These are phyloP conservation scores for Crotophaga sulcirostris DNA, from an alignment of 2,113 vertebrate species.

Conservation along the genomic window DNA sequence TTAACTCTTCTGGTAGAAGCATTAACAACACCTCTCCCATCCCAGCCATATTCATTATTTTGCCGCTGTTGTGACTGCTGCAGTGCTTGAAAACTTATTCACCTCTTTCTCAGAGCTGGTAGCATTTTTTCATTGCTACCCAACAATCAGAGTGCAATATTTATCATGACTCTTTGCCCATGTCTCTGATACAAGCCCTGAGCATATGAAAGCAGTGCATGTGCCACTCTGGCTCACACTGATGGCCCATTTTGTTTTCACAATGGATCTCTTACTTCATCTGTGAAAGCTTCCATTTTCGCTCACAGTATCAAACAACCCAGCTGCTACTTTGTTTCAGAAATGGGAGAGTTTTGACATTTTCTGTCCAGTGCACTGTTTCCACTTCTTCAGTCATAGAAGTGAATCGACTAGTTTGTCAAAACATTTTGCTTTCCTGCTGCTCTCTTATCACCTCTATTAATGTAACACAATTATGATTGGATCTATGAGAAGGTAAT, in stretches of 20 bases:
- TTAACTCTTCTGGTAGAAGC: background rate
- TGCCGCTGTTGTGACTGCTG: background rate
- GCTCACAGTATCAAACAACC: background rate
- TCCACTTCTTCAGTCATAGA: background rate
- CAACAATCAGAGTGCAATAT: background rate
- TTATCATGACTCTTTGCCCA: background rate
- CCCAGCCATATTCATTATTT: background rate
- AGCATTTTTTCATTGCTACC: background rate
- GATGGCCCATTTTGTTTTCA: constrained; percentile 15
- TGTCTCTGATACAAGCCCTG: background rate
- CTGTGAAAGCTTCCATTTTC: constrained; percentile 13
- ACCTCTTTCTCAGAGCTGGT: background rate
- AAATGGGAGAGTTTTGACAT: background rate
- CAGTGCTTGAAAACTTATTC: background rate
- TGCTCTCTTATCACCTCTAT: background rate
- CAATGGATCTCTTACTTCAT: background rate
- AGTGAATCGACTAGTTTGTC: background rate
- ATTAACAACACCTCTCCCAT: background rate
- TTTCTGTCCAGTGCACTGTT: background rate
- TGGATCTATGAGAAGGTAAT: background rate
- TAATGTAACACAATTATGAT: background rate
- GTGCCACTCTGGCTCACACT: background rate
- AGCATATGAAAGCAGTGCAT: background rate
- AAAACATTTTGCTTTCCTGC: constrained; percentile 8
- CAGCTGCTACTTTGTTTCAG: constrained; percentile 21